Base-by-base conservation (phyloP, 2,888 invertebrate genomes). In the Chirona hameri region DNA sequence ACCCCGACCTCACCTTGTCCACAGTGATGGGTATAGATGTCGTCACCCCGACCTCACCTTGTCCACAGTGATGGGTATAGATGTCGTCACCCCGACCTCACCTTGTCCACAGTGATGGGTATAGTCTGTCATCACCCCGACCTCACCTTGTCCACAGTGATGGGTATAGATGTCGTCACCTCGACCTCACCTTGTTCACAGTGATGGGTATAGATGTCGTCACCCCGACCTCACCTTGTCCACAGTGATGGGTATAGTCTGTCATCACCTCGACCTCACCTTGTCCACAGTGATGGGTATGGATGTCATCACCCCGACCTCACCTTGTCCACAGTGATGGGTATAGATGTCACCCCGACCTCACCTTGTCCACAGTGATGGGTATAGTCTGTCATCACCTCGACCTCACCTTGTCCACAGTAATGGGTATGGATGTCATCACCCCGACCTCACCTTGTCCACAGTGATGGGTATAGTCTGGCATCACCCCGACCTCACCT, bases 1-100 rank as follows among this genome's bases (percentile, higher is more conserved):
- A 39, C 39, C 39, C 0, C 4, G 69, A 10, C 29, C 12, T 27
- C 24, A 72, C 72, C 76, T 76, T 76, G 9, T 21, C 10, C 24
- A 76, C 76, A 10, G 76, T 76, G 76, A 76, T 18, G 24, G 39
- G 76, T 39, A 76, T n/a, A n/a, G n/a, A n/a, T n/a, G n/a, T n/a
- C n/a, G n/a, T 2, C 39, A 39, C 39, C 39, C 0, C 4, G 69
- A 10, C 29, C 12, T 27, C 24, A 72, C 72, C 76, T 76, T 76
- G 9, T 21, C 10, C 24, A 76, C 76, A 10, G 76, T 76, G 76
- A 76, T 18, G 24, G 39, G 76, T 39, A 76, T n/a, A n/a, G n/a
- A n/a, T n/a, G n/a, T n/a, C n/a, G n/a, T 2, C 39, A 39, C 39
- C 39, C 0, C 4, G 69, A 10, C 29, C 12, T 27, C 24, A 72